Evolutionary conservation across 2,113 vertebrate genomes (phyloP).

Genomic region (Prochilodus magdalenae): DNA sequence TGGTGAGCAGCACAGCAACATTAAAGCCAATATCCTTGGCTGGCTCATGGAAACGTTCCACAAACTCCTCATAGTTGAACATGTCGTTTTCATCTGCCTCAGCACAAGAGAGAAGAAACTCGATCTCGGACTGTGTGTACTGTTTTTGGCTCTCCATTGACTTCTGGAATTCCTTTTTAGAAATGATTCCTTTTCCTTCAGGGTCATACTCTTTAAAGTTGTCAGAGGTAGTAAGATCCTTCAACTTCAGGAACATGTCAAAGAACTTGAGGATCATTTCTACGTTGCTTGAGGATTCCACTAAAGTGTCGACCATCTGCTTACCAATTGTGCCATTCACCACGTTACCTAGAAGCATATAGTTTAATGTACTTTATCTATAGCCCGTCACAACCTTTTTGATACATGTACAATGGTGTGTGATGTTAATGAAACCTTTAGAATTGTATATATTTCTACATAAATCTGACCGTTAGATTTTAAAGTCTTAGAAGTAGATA

Average conservation of each 20-base stretch:
- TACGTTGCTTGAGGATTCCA: constrained; percentile 96
- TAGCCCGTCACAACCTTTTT: neutral
- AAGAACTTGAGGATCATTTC: constrained; percentile 99
- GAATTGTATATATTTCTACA: too few species aligned
- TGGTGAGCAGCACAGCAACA: constrained; percentile 92
- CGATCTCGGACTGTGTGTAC: constrained; percentile 92
- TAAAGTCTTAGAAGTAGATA: too few species aligned
- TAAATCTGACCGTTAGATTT: too few species aligned
- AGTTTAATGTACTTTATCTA: neutral
- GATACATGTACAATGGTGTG: too few species aligned
- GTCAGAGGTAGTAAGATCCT: constrained; percentile 95
- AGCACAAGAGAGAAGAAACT: constrained; percentile 92
- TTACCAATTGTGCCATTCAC: constrained; percentile 98
- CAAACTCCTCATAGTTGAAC: constrained; percentile 96
- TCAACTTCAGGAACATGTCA: constrained; percentile 98
- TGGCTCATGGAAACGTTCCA: constrained; percentile 94
- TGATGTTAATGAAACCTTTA: too few species aligned
- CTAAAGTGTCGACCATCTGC: constrained; percentile 98
- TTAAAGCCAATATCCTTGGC: constrained; percentile 99
- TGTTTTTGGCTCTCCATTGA: constrained; percentile 98
- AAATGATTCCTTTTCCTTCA: constrained; percentile 93
- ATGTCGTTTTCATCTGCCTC: constrained; percentile 96
- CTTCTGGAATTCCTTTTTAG: constrained; percentile 98
- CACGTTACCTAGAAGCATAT: constrained; percentile 85
- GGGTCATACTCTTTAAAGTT: constrained; percentile 94